These are phyloP conservation scores for Nansenia antarctica DNA, from an alignment of 2,113 vertebrate genomes.

Conservation along the genomic window DNA sequence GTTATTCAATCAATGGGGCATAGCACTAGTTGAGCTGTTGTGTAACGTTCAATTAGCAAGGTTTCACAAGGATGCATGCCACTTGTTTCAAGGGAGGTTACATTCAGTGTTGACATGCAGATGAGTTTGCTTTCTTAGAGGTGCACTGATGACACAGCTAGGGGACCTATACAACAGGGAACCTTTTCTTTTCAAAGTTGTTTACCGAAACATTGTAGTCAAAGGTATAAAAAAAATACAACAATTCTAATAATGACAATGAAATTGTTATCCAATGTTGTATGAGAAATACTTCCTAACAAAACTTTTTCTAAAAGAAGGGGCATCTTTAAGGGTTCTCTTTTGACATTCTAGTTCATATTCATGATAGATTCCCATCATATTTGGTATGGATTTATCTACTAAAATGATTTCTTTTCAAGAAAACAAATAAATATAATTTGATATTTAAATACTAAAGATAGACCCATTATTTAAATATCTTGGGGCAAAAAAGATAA, in stretches of 20 bases:
- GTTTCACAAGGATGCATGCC: conserved; percentile 5
- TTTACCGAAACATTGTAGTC: background rate
- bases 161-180: background rate
- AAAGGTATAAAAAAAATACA: background rate
- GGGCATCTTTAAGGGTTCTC: background rate
- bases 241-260: no score
- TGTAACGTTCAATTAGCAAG: conserved; percentile 6
- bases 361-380: background rate
- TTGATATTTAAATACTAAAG: background rate
- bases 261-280: background rate
- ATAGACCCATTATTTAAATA: background rate
- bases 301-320: background rate
- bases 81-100: conserved; percentile 21
- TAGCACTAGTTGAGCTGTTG: conserved; percentile 5
- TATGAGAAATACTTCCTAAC: background rate
- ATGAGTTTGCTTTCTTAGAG: conserved; percentile 17
- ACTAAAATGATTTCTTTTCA: background rate
- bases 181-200: background rate
- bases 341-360: background rate
- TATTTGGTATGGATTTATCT: background rate
- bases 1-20: background rate
- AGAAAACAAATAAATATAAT: background rate
- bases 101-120: conserved; percentile 36
- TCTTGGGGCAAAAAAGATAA: background rate
- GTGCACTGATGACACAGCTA: conserved; percentile 5